Conservation (phyloP, 2,888 invertebrate species). For the Cephus runcator region DNA sequence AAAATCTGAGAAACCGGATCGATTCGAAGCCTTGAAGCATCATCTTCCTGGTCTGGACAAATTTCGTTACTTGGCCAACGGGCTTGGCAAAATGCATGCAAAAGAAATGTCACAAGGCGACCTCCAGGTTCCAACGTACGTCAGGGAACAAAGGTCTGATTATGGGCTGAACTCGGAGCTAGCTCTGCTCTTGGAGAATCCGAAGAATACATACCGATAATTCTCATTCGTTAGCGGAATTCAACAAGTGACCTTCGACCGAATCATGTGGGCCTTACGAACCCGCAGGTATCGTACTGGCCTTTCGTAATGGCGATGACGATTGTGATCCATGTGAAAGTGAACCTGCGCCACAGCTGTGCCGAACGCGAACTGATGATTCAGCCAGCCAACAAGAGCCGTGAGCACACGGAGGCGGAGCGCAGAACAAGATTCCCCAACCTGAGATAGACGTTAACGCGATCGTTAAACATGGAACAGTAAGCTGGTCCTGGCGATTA, state of each 20-base stretch:
- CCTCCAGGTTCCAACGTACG: not conserved
- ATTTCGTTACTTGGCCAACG: not conserved
- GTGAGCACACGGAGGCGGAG: not conserved
- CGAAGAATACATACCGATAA: not conserved
- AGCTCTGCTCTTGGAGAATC: not conserved
- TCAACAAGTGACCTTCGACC: not conserved
- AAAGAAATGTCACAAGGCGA: not conserved
- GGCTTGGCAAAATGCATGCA: not conserved
- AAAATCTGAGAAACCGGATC: not conserved
- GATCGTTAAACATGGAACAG: not conserved
- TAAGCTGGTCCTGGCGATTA: not conserved
- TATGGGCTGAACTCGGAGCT: not conserved
- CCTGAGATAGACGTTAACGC: not conserved
- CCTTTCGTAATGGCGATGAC: not conserved
- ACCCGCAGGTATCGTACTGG: not conserved
- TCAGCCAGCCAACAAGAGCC: not conserved
- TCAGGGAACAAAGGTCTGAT: not conserved
- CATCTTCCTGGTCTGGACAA: not conserved
- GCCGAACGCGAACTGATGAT: not conserved
- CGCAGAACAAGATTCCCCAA: not conserved
- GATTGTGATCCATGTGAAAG: not conserved
- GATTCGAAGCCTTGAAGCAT: not conserved
- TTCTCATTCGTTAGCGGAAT: not conserved
- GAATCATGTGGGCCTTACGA: not conserved
- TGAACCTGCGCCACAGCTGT: not conserved